A percentile compares a stretch with the other conserved stretches of the same genome.
Evolutionary conservation across 2,797 vertebrate species (phyloP).

Genomic region (Distichodus sexfasciatus): DNA sequence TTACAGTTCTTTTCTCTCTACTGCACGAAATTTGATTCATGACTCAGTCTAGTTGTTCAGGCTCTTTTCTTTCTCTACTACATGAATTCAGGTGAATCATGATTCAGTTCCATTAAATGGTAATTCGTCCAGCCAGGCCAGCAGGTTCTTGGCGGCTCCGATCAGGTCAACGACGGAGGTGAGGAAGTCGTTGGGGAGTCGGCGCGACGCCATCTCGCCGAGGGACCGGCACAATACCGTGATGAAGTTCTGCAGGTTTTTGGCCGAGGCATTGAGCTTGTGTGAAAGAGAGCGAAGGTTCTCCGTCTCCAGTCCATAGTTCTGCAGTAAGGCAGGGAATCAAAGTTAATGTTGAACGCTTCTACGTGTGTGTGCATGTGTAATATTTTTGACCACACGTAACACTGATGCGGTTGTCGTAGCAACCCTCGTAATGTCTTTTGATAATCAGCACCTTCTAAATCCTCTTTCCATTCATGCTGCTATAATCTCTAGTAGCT

Average conservation of each 20-base stretch:
- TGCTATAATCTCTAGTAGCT: no score
- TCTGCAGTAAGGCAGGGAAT: slow-evolving; percentile 67
- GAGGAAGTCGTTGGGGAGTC: slow-evolving; percentile 78
- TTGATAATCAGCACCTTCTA: slow-evolving; percentile 31
- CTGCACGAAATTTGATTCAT: no score
- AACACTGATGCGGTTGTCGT: slow-evolving; percentile 33
- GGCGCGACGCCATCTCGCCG: slow-evolving; percentile 71
- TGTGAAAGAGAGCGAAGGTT: slow-evolving; percentile 80
- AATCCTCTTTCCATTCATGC: not conserved
- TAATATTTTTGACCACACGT: not conserved
- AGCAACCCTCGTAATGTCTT: slow-evolving; percentile 34
- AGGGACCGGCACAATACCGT: slow-evolving; percentile 79
- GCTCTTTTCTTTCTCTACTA: no score
- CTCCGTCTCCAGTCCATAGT: slow-evolving; percentile 78
- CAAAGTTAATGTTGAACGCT: no score
- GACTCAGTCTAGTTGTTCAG: no score
- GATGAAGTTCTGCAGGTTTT: slow-evolving; percentile 82
- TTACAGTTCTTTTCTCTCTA: no score
- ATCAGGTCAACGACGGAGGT: slow-evolving; percentile 81
- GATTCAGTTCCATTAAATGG: no score
- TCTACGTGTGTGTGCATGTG: not conserved
- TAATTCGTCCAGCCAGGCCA: slow-evolving; percentile 85
- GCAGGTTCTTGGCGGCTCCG: slow-evolving; percentile 77
- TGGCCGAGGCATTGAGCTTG: slow-evolving; percentile 80
- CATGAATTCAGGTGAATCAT: no score